Base-by-base conservation (phyloP, 2,113 vertebrate species). In the Odontesthes bonariensis region DNA sequence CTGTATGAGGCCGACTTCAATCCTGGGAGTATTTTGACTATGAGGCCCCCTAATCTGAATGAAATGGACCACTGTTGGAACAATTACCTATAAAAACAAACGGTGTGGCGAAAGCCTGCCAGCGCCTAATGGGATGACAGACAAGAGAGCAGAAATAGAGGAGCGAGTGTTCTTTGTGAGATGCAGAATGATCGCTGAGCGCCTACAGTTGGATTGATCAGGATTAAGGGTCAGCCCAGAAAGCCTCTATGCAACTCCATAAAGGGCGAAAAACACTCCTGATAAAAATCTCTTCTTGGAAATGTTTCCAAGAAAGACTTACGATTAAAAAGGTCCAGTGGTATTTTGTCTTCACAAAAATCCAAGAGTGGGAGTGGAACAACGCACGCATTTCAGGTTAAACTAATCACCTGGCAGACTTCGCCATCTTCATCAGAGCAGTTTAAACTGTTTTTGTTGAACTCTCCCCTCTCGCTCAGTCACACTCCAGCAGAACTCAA, bases 51-150 rank as follows among this genome's bases (percentile, higher is more conserved):
- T 82, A 77, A 84, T 87, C 75, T 79, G 52, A 78, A 65, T 73
- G 59, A 79, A 82, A 53, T 8, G 32, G 59, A 68, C 68, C 66
- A 32, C 59, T 55, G 59, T 83, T 75, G 62, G 81, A 84, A 79
- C 80, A 84, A 89, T 90, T 89, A 88, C 70, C 61, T 76, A 65
- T 60, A 71, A 86, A 89, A 91, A 86, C 82, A 92, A 87, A 83
- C 44, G 3, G 38, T 66, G 64, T 5, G 19, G 53, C 51, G 74
- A 75, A 69, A 71, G 65, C 20, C 57, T 75, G 75, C 76, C 83
- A 84, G 78, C 8, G 11, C 23, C 56, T 81, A 78, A 73, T 67
- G 66, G 64, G 73, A 81, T 87, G 87, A 86, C 33, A 46, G 78
- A 83, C 69, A 83, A 79, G 68, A 66, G 53, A 68, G 59, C 27